Evolutionary conservation across 2,113 vertebrate species (phyloP), one percentile per base, ranked within the genome.

Genomic region (Aythya baeri): DNA sequence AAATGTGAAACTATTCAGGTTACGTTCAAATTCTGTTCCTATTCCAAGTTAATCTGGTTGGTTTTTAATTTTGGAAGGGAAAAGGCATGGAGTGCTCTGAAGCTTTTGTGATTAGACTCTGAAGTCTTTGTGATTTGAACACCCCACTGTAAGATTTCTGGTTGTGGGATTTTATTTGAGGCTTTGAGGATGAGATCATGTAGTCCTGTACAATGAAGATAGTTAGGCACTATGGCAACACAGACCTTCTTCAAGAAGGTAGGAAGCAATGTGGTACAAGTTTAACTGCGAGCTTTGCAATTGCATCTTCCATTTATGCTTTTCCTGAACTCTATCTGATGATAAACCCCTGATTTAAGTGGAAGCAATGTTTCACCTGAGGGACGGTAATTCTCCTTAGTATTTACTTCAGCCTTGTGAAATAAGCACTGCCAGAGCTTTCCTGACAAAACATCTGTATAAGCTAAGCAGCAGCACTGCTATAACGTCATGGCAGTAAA

Each of bases 61-160:
- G 44, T 38, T 38, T 34, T 16, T 50, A 31, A 41, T 17, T 27
- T 49, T 10, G 14, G 46, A 31, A 57, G 46, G 86, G 82, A 52
- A 71, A 89, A 96, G 77, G 91, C 80, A 70, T 43, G 7, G 86
- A 86, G 67, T 41, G 41, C 41, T 41, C 41, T 13, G 41, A 41
- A 41, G 41, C 41, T 41, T 41, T 41, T 41, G 41, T 41, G 41
- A 41, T 41, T 41, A 41, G 41, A 41, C 41, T 41, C 41, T 41
- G 41, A 41, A 41, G 13, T 23, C 44, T 84, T 88, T 67, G 77
- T 74, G 27, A 79, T 78, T 77, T 32, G 97, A 77, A 95, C 94
- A 97, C 87, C 13, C 93, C 88, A 25, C 87, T 91, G 81, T 94
- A 50, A 65, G 78, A 22, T 76, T 88, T 43, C 62, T 76, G 16